Evolutionary conservation across 2,888 invertebrate species (phyloP).

Genomic region (Rhodophaea formosa): DNA sequence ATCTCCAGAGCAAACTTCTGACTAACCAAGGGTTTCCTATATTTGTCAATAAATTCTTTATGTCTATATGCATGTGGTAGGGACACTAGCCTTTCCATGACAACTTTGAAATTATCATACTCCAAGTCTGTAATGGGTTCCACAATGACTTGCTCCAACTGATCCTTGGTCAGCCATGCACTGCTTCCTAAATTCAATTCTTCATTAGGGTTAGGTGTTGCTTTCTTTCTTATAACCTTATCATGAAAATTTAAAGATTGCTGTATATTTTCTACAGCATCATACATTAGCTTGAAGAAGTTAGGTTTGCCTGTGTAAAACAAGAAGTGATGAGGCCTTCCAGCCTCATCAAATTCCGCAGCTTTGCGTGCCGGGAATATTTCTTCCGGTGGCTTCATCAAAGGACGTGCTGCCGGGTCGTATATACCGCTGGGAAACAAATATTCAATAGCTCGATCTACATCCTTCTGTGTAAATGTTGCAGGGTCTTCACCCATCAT

Average conservation of each 20-base stretch:
- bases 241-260: conserved; percentile 86
- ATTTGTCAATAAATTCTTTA: conserved; percentile 88
- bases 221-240: conserved; percentile 83
- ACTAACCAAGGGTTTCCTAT: conserved; percentile 81
- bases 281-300: conserved; percentile 91
- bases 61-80: conserved; percentile 87
- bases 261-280: conserved; percentile 85
- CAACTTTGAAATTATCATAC: conserved; percentile 86
- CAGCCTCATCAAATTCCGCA: conserved; percentile 94
- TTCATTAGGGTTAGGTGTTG: conserved; percentile 81
- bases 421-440: conserved; percentile 97
- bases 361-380: conserved; percentile 91
- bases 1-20: conserved; percentile 82
- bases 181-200: conserved; percentile 64
- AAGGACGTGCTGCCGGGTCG: conserved; percentile 91
- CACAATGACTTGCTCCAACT: conserved; percentile 83
- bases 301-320: conserved; percentile 96
- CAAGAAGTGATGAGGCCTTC: conserved; percentile 93
- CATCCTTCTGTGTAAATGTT: conserved; percentile 91
- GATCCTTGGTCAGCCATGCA: conserved; percentile 84
- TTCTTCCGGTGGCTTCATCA: conserved; percentile 94
- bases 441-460: conserved; percentile 94
- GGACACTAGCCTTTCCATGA: conserved; percentile 86
- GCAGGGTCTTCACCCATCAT: conserved; percentile 99
- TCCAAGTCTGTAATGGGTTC: conserved; percentile 85